Evolutionary conservation across 2,888 invertebrate genomes (phyloP), one percentile per base, ranked within the genome.

Genomic region (Entomobrya proxima): DNA sequence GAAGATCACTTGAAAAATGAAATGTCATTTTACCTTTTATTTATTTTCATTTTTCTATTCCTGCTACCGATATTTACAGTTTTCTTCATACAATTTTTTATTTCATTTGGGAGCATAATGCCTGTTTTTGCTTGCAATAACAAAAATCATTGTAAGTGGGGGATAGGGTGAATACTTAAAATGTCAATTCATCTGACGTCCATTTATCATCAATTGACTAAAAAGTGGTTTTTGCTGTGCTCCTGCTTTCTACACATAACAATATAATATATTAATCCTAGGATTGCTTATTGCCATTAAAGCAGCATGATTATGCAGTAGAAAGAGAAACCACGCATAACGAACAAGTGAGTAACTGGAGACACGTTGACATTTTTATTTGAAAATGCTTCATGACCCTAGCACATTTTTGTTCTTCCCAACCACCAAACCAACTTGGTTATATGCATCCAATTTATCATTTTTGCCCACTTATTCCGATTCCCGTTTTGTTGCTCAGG

Each of bases 121-220:
- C 44, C 15, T 40, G 44, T 40, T n/a, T n/a, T n/a, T n/a, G n/a
- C n/a, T n/a, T n/a, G n/a, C n/a, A n/a, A n/a, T n/a, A n/a, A 44
- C 3, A 30, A 21, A 6, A n/a, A 40, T 18, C 30, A 50, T n/a
- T 30, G 18, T 30, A 21, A 37, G n/a, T 32, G 52, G 24, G 32
- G 35, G 40, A 32, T 27, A 13, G 18, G 35, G 64, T 27, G 40
- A 79, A 30, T 52, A 52, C 35, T 40, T 64, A 75, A 82, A 75
- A 74, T 83, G 83, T 79, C 85, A 79, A 85, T 85, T 85, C 85
- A 85, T 79, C 55, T 37, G 27, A 50, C 35, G 40, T 35, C 40
- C 37, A 85, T 85, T 85, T 74, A 85, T 85, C 85, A 85, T 32
- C 44, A 78, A 78, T 78, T 61, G 78, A n/a, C 18, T 64, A 55